These are phyloP conservation scores for Sula dactylatra DNA, from an alignment of 2,113 vertebrate species.

Conservation along the genomic window DNA sequence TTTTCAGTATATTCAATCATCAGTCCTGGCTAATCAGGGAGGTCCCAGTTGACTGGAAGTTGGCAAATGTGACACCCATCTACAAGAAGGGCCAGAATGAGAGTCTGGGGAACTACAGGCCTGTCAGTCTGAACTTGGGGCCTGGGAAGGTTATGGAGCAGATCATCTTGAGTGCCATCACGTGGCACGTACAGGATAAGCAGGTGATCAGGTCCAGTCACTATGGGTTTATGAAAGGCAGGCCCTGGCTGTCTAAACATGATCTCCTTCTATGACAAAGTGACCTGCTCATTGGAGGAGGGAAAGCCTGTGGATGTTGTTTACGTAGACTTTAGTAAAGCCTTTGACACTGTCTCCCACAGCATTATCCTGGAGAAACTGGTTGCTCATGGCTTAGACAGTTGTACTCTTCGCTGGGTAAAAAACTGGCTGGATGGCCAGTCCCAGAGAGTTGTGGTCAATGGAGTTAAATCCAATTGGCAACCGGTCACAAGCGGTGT, in stretches of 20 bases:
- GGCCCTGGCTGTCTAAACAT: background rate
- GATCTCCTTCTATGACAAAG: background rate
- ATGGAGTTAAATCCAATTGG: background rate
- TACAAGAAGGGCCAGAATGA: background rate
- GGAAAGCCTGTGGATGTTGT: background rate
- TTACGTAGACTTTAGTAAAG: background rate
- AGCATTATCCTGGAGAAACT: background rate
- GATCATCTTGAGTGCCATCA: background rate
- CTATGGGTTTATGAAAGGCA: background rate
- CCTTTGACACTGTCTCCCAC: too few relatives aligned
- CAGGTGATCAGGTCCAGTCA: background rate
- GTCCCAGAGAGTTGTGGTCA: background rate
- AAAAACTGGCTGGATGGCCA: background rate
- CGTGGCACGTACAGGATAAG: background rate
- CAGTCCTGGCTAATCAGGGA: background rate
- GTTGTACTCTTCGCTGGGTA: background rate
- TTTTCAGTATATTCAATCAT: background rate
- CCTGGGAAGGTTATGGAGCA: background rate
- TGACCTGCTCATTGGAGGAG: background rate
- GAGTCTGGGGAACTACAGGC: background rate
- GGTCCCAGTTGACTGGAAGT: background rate
- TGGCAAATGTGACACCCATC: background rate
- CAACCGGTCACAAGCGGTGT: accelerated
- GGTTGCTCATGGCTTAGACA: background rate
- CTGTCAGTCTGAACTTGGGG: background rate